Conservation (phyloP, 2,797 vertebrate genomes). For the Danionella dracula region DNA sequence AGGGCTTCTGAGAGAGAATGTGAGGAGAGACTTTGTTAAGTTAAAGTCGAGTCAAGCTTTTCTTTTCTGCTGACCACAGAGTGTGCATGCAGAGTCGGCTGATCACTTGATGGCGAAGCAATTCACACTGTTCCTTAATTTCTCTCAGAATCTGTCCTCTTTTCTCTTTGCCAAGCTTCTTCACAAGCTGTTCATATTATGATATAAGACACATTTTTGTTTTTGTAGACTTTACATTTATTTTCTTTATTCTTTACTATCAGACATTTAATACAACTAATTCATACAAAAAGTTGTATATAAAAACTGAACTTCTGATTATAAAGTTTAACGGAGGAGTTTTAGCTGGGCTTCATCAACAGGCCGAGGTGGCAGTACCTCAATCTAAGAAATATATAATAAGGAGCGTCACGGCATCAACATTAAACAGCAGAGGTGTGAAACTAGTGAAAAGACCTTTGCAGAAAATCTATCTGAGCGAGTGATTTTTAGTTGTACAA, state of each 20-base stretch:
- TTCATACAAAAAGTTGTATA: no score
- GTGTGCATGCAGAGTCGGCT: slow-evolving; percentile 5
- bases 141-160: neutral
- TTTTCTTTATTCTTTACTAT: neutral
- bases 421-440: no score
- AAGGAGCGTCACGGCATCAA: no score
- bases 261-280: no score
- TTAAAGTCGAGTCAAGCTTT: slow-evolving; percentile 48
- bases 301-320: no score
- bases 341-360: neutral
- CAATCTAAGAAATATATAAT: slow-evolving; percentile 24
- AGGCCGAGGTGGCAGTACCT: neutral
- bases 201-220: neutral
- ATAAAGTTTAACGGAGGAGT: slow-evolving; percentile 1
- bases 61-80: slow-evolving; percentile 64
- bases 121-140: neutral
- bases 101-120: slow-evolving; percentile 13
- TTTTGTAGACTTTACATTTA: no score
- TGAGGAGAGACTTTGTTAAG: slow-evolving; percentile 38
- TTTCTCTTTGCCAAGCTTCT: neutral
- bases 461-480: no score
- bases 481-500: no score
- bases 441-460: no score
- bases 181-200: neutral
- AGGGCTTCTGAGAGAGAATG: slow-evolving; percentile 33